Evolutionary conservation across 2,797 vertebrate species (phyloP), one percentile per base, ranked within the genome.

Genomic region (Tamandua tetradactyla): DNA sequence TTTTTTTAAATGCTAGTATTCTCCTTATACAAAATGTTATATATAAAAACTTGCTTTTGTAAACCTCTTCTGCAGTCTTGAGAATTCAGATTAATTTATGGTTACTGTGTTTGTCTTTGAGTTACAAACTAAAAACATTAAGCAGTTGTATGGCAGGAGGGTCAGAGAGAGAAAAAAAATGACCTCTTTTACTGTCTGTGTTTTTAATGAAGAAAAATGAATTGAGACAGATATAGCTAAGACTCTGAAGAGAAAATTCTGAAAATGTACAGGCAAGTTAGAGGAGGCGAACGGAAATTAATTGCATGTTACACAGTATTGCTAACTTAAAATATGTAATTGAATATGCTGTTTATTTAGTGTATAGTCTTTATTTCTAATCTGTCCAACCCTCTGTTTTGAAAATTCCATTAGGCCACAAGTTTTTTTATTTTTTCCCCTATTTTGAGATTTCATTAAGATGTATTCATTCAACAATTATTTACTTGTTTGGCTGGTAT

Each of bases 261-360:
- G 64, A 82, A 95, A 89, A 90, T 14, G 79, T 88, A 37, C 2
- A 83, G 44, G 64, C 47, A 94, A 71, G 9, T 88, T 95, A 62
- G 14, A 91, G 59, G 27, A 74, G 1, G 32, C 75, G 7, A 89
- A 62, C 82, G 40, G 64, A 91, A 96, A 95, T 87, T 92, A 94
- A 94, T 47, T 42, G 47, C 61, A 30, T 37, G 7, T 27, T 83
- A 59, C 6, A 10, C 8, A 23, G 49, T 93, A 42, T 79, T 90
- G 66, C 64, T 86, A 94, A 92, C 23, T 84, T 96, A 75, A 94
- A 64, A 74, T 89, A 27, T 75, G 13, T 37, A 76, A 68, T 87
- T 82, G 49, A 78, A 44, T 83, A n/a, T 87, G 17, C 49, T 93
- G 3, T 62, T 90, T 87, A 89, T 80, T 92, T 97, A 80, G 49